A percentile compares a stretch with the other conserved stretches of the same genome.
Evolutionary conservation across 2,888 invertebrate genomes (phyloP).

Genomic region (Drosophila nigricruria): DNA sequence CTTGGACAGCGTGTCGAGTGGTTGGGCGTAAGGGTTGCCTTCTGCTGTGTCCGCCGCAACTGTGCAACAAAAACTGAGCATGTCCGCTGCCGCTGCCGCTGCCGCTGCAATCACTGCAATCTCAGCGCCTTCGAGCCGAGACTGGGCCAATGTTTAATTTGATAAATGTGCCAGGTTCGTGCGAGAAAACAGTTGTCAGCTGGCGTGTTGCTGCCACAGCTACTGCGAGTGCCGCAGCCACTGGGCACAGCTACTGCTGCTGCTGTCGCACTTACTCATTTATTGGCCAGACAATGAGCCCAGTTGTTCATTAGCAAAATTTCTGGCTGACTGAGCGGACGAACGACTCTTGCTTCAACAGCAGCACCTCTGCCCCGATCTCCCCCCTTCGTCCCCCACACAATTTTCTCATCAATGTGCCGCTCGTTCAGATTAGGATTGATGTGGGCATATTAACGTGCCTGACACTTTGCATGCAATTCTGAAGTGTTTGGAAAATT

Average conservation of each 20-base stretch:
- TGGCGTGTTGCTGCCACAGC: conserved; percentile 37
- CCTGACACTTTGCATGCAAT: conserved; percentile 37
- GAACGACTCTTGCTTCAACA: conserved; percentile 8
- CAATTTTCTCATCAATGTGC: conserved; percentile 18
- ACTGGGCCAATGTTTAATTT: conserved; percentile 69
- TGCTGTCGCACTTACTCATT: conserved; percentile 51
- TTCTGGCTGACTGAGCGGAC: conserved; percentile 25
- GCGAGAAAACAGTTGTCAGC: conserved; percentile 75
- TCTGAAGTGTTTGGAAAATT: conserved; percentile 31
- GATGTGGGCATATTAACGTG: conserved; percentile 68
- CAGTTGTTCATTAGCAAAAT: conserved; percentile 60
- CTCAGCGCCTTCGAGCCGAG: conserved; percentile 35
- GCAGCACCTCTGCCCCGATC: background rate
- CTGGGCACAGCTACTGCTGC: conserved; percentile 1
- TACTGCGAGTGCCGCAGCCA: background rate
- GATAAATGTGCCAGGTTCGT: conserved; percentile 74
- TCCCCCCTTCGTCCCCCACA: too few species aligned
- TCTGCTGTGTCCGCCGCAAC: conserved; percentile 1
- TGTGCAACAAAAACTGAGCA: conserved; percentile 27
- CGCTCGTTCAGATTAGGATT: conserved; percentile 59
- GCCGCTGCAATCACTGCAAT: conserved; percentile 64
- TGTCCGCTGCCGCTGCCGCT: conserved; percentile 22
- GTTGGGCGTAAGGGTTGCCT: conserved; percentile 26
- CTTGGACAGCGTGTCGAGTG: background rate
- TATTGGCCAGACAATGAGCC: conserved; percentile 56